Conservation (phyloP, 2,113 vertebrate species). For the Hepsetus odoe region DNA sequence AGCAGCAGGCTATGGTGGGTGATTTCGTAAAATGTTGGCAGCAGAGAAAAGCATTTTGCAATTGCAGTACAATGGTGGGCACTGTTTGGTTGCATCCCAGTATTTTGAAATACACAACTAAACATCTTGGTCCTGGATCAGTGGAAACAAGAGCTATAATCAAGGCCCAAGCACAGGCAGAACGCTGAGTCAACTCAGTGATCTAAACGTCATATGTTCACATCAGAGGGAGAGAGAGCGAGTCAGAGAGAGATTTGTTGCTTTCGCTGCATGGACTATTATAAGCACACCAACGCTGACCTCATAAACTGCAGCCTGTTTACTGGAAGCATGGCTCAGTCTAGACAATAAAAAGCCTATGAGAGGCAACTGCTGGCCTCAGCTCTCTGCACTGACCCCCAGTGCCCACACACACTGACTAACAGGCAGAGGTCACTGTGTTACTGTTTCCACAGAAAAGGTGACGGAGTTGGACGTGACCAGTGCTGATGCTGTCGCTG, state of each 20-base stretch:
- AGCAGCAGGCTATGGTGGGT: not conserved
- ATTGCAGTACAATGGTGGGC: slow-evolving; percentile 1
- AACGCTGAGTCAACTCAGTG: slow-evolving; percentile 76
- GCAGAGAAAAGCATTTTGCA: slow-evolving; percentile 8
- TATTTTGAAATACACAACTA: slow-evolving; percentile 41
- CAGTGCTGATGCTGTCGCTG: slow-evolving; percentile 22
- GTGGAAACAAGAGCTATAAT: slow-evolving; percentile 58
- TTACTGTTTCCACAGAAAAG: slow-evolving; percentile 23
- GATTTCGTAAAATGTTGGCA: not conserved
- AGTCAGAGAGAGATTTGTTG: slow-evolving; percentile 57
- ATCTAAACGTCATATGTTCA: slow-evolving; percentile 64
- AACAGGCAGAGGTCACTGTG: slow-evolving; percentile 43
- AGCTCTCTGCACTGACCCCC: slow-evolving; percentile 54
- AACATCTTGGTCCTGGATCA: slow-evolving; percentile 16
- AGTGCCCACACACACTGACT: slow-evolving; percentile 49
- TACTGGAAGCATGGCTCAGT: slow-evolving; percentile 73
- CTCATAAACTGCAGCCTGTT: slow-evolving; percentile 68
- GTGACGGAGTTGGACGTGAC: slow-evolving; percentile 17
- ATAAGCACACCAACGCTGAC: slow-evolving; percentile 67
- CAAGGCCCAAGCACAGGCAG: slow-evolving; percentile 70
- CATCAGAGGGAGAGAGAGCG: slow-evolving; percentile 57
- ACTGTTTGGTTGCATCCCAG: slow-evolving; percentile 32
- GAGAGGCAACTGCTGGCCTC: slow-evolving; percentile 59
- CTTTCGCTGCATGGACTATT: slow-evolving; percentile 63
- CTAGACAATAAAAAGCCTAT: slow-evolving; percentile 72